Base-by-base conservation (phyloP, 2,797 vertebrate genomes). In the Remorina albescens region DNA sequence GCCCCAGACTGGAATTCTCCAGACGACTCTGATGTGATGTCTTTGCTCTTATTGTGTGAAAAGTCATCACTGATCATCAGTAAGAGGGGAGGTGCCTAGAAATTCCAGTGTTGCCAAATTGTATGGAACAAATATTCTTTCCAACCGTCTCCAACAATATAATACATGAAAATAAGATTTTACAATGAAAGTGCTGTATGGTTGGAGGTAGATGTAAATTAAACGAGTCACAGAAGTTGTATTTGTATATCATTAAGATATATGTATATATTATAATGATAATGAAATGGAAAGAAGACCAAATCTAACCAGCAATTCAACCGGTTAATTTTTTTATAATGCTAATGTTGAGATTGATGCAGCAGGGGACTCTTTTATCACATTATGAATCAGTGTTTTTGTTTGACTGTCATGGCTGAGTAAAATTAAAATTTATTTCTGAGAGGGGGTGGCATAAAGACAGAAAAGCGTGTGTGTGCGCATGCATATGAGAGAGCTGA, bases 321-420 rank as follows among this genome's bases (percentile, higher is more conserved):
- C 18, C 41, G 49, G 62, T 77, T 66, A 59, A 60, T 76, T 82
- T 63, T 49, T 28, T 23, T 41, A 6, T 18, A 13, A 76, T 61
- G 71, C 55, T 82, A 79, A 84, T 76, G 55, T 25, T 37, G 23
- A 77, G 16, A 56, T 15, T 66, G 9, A 42, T 41, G 60, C 28
- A 23, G 13, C 19, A 8, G 10, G 26, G 23, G 36, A 26, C 8
- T 26, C 7, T 23, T 71, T 78, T 80, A 85, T 83, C 80, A 71
- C 56, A 78, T 51, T 49, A 76, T 77, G 76, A 90, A 89, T 92
- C 88, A 85, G 74, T 84, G 86, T 85, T 78, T 85, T 78, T 84
- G 75, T 78, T 79, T 74, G 60, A 64, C 28, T 72, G 55, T 71
- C 79, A 77, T 67, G 83, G 39, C 60, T 80, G 67, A 85, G 47